Base-by-base conservation (phyloP, 1,140 invertebrate genomes). In the Drosophila lowei region DNA sequence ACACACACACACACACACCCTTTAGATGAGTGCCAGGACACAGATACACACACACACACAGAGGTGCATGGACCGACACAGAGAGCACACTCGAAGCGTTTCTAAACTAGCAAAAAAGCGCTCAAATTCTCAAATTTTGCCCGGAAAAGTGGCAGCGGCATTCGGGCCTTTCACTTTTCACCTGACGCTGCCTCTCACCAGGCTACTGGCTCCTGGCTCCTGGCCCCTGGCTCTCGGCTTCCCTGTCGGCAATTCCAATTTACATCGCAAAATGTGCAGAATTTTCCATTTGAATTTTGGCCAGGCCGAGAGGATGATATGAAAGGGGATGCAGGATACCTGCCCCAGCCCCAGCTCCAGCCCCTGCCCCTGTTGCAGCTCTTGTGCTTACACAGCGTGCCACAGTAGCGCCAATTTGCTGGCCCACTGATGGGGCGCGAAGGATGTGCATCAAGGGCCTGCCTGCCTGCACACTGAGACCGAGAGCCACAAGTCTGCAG, bases 131-230 rank as follows among this genome's bases (percentile, higher is more conserved):
- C 42, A 73, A 75, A 86, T 77, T 79, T 70, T 63, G 54, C 64
- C 68, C 21, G 46, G 56, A 63, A 75, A 68, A 78, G 74, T 70
- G 60, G 79, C 70, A 85, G 70, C 80, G 70, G 63, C 59, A 86
- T 77, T 74, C 67, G 59, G 58, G 70, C 70, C 73, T 88, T 86
- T 81, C 81, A 80, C 74, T 88, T 86, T 88, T 78, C 71, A 86
- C 83, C 81, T 80, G 76, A 11, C 42, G 56, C 15, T 13, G 18
- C 25, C 41, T 3, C 38, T 16, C 34, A 0, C 11, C 34, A 1
- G 11, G 11, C 34, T 11, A 3, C 30, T 34, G 30, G 9, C 34
- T 9, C 2, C 34, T 13, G 11, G 34, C 34, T 38, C 2, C 11
- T 38, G 48, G 41, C 62, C 21, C 8, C 23, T 23, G 41, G 38